Conservation (phyloP, 2,888 invertebrate genomes). For the Apodemia hepburni region DNA sequence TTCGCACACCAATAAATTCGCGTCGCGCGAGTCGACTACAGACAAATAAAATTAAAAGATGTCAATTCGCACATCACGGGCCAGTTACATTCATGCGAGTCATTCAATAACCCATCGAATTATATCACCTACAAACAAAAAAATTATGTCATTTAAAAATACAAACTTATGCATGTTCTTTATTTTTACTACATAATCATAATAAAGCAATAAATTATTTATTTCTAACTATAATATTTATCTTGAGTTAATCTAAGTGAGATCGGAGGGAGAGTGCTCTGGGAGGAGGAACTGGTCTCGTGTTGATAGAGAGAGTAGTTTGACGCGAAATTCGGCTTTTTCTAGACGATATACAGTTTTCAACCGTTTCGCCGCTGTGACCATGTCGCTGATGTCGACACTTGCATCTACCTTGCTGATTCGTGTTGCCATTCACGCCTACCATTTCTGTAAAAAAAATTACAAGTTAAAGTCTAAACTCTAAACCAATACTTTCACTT, state of each 20-base stretch:
- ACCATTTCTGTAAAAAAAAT: conserved; percentile 40
- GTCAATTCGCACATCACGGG: too few species aligned
- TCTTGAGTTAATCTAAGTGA: neutral
- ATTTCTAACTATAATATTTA: neutral
- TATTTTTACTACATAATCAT: neutral
- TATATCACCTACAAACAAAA: too few species aligned
- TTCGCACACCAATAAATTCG: too few species aligned
- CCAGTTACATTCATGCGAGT: too few species aligned
- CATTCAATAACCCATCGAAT: too few species aligned
- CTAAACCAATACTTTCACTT: too few species aligned
- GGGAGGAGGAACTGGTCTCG: neutral
- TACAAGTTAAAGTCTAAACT: neutral
- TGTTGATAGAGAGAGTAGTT: neutral
- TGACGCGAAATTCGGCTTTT: neutral
- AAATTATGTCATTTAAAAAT: too few species aligned
- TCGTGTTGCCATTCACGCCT: conserved; percentile 37
- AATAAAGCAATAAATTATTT: neutral
- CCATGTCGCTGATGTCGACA: conserved; percentile 23
- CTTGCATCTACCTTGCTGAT: conserved; percentile 35
- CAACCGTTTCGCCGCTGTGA: neutral
- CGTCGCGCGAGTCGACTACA: too few species aligned
- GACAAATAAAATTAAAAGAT: too few species aligned
- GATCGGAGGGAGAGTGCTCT: conserved; percentile 1
- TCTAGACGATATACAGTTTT: neutral
- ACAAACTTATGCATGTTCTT: too few species aligned